Conservation (phyloP, 2,113 vertebrate species). For the Hippotragus niger region DNA sequence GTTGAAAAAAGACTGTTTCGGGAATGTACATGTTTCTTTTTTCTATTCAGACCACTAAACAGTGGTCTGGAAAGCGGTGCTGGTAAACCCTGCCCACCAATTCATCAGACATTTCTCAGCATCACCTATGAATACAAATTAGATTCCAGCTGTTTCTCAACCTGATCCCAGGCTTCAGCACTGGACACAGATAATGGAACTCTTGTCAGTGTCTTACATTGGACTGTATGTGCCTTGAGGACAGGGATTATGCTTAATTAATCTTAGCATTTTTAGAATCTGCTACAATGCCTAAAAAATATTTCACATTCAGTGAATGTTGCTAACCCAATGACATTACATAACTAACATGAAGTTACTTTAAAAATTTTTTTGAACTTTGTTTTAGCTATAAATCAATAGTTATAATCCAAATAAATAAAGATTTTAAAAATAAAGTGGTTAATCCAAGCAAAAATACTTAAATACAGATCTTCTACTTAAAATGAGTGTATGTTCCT, state of each 20-base stretch:
- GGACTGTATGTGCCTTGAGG: neutral
- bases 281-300: neutral
- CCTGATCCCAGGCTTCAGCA: neutral
- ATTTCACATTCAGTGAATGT: neutral
- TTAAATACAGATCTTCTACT: neutral
- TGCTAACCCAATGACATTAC: neutral
- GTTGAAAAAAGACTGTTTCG: neutral
- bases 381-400: neutral
- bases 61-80: rapidly evolving
- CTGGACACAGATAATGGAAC: neutral
- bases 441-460: neutral
- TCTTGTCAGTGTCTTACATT: neutral
- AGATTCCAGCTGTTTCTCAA: neutral
- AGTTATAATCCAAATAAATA: neutral
- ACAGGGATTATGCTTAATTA: neutral
- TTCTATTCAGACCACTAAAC: neutral
- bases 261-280: neutral
- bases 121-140: neutral
- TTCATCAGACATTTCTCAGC: neutral
- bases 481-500: neutral
- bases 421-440: neutral
- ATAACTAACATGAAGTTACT: neutral
- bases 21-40: rapidly evolving
- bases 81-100: too few species aligned
- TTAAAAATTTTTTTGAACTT: neutral